Evolutionary conservation across 1,140 invertebrate species (phyloP).

Genomic region (Leptinotarsa lineolata): DNA sequence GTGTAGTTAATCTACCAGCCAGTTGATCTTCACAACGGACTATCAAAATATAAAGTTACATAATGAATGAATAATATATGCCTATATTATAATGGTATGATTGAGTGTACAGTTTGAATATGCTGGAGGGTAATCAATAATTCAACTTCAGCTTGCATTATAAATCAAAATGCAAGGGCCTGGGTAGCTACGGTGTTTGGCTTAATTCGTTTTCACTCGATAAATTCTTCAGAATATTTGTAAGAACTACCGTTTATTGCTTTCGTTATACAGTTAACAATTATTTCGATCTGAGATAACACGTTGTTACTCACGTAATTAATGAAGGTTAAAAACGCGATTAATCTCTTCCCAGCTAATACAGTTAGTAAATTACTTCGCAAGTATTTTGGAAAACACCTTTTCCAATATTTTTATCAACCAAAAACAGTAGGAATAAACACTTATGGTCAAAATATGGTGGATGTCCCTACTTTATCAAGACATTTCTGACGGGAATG

Average conservation of each 20-base stretch:
- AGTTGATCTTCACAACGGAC: conserved; percentile 40
- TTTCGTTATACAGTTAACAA: neutral
- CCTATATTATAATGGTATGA: conserved; percentile 18
- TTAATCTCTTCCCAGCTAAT: no score
- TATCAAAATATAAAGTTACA: conserved; percentile 44
- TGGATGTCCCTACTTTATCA: no score
- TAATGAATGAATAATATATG: conserved; percentile 42
- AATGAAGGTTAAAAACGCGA: no score
- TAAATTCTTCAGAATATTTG: conserved; percentile 16
- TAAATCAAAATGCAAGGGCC: conserved; percentile 10
- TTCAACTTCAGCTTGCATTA: conserved; percentile 15
- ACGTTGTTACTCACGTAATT: conserved; percentile 42
- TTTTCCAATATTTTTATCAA: no score
- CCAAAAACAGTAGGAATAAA: no score
- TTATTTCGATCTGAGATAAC: neutral
- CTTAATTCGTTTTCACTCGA: conserved; percentile 16
- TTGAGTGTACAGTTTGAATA: neutral
- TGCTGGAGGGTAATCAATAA: conserved; percentile 17
- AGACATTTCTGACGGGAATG: no score
- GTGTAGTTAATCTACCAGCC: conserved; percentile 41
- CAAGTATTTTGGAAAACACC: no score
- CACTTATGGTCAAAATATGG: no score
- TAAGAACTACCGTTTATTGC: neutral
- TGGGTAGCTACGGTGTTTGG: conserved; percentile 2
- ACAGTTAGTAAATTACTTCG: no score